A percentile compares a stretch with the other conserved stretches of the same genome.
Evolutionary conservation across 2,797 vertebrate genomes (phyloP).

Genomic region (Florisuga fusca): DNA sequence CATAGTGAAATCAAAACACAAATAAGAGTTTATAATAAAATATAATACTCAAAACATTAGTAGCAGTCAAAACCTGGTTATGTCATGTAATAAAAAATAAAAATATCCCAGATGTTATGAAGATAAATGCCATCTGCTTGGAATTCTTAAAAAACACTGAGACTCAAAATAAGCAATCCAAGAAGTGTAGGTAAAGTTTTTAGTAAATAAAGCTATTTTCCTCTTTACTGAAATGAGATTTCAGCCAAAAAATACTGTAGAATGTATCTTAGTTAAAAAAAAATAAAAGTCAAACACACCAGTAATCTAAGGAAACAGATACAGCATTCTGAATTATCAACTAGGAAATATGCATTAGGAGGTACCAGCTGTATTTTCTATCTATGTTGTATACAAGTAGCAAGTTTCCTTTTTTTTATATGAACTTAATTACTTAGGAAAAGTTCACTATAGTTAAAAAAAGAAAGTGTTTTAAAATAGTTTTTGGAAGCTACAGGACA

Average conservation of each 20-base stretch:
- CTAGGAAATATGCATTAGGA: background rate
- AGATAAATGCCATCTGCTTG: background rate
- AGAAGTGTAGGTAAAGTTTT: background rate
- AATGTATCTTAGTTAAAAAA: background rate
- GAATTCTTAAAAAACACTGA: background rate
- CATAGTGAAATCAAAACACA: slow-evolving; percentile 4
- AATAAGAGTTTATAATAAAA: slow-evolving; percentile 15
- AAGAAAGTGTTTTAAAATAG: background rate
- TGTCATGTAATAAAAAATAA: background rate
- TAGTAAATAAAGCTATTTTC: background rate
- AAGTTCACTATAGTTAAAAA: background rate
- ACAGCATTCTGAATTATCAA: background rate
- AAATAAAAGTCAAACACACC: background rate
- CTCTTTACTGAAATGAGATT: background rate
- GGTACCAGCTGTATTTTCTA: background rate
- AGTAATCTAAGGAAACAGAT: background rate
- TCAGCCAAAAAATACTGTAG: background rate
- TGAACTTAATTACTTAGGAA: background rate
- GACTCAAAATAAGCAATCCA: background rate
- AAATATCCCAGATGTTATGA: background rate
- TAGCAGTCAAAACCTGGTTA: background rate
- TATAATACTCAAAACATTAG: background rate
- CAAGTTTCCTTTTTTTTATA: background rate
- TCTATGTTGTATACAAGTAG: background rate
- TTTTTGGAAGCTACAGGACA: background rate